A percentile compares a stretch with the other conserved stretches of the same genome.
Evolutionary conservation across 2,113 vertebrate species (phyloP).

Genomic region (Caracal caracal): DNA sequence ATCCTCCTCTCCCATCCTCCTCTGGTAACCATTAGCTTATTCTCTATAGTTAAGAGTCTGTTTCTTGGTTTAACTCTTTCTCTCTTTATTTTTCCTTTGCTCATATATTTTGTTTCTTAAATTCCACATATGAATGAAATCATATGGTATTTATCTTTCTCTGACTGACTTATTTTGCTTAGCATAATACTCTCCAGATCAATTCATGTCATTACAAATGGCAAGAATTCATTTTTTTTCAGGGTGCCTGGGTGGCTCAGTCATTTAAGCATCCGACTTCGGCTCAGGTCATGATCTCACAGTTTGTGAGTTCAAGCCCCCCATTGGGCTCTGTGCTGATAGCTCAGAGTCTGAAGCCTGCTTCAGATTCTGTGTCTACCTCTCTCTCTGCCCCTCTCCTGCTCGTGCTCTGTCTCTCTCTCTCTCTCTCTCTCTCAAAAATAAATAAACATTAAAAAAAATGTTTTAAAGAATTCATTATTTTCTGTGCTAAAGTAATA

Average conservation of each 20-base stretch:
- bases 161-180: not conserved
- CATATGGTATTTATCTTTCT: not conserved
- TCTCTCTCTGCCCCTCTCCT: no score
- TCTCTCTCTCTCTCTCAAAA: no score
- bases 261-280: no score
- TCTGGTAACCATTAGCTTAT: not conserved
- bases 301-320: no score
- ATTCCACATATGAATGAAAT: not conserved
- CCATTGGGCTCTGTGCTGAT: no score
- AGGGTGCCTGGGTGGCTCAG: no score
- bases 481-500: not conserved
- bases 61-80: not conserved
- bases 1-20: not conserved
- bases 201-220: not conserved
- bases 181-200: not conserved
- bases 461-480: not conserved
- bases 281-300: no score
- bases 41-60: no score
- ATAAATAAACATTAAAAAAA: no score
- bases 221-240: not conserved
- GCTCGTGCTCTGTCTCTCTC: no score
- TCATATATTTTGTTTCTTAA: not conserved
- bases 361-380: no score
- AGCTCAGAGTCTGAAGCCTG: no score
- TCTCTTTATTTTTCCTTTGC: not conserved